Percentiles rank a stretch among this genome's conserved stretches.
Conservation (phyloP, 2,888 invertebrate genomes). For the Scaptomyza flava region DNA sequence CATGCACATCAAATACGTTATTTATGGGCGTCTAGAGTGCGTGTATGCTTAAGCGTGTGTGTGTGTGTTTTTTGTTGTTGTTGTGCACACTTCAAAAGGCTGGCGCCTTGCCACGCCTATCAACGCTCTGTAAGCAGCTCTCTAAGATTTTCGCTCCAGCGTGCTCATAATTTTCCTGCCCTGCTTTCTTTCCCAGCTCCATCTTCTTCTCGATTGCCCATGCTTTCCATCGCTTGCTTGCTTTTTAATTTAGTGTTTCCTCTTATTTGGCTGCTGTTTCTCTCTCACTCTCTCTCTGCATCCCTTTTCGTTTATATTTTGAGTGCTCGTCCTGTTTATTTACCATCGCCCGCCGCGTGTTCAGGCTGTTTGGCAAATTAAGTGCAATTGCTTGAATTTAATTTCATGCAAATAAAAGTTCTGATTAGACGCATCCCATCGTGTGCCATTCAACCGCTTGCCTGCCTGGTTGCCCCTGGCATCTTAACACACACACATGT, state of each 20-base stretch:
- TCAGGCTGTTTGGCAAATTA: constrained; percentile 78
- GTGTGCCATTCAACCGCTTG: background rate
- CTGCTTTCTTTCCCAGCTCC: constrained; percentile 5
- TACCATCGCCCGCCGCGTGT: constrained; percentile 61
- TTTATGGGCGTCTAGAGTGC: constrained; percentile 76
- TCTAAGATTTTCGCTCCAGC: constrained; percentile 65
- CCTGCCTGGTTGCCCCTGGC: constrained; percentile 12
- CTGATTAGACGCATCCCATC: constrained; percentile 74
- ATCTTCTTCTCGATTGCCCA: background rate
- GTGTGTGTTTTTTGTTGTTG: constrained; percentile 21
- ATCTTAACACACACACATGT: constrained; percentile 51
- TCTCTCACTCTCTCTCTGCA: background rate
- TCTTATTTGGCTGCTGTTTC: constrained; percentile 20
- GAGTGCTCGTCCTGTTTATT: constrained; percentile 69
- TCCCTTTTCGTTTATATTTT: constrained; percentile 50
- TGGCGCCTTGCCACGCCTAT: constrained; percentile 66
- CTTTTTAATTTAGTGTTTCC: constrained; percentile 71
- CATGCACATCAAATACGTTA: constrained; percentile 81
- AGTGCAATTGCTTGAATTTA: constrained; percentile 83
- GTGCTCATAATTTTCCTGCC: constrained; percentile 70
- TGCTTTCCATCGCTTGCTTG: constrained; percentile 61
- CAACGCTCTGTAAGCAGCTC: constrained; percentile 43
- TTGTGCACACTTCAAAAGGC: constrained; percentile 72
- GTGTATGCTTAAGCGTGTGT: constrained; percentile 39
- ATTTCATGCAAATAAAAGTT: constrained; percentile 83